Conservation (phyloP, 2,113 vertebrate species). For the Crotalus tigris region DNA sequence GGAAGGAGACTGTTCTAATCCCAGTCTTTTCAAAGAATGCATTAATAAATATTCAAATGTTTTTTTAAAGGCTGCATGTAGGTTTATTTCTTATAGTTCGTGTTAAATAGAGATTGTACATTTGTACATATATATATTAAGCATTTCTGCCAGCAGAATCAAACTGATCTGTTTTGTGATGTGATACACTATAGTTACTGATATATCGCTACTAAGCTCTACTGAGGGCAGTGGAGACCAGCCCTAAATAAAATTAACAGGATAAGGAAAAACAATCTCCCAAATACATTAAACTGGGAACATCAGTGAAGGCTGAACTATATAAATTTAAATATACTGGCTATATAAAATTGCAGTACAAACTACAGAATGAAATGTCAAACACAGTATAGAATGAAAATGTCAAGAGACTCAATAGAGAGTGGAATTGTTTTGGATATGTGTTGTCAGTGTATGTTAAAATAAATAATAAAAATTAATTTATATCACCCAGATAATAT, state of each 20-base stretch:
- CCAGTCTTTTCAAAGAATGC: constrained; percentile 47
- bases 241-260: constrained; percentile 8
- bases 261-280: constrained; percentile 5
- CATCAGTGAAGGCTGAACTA: neutral
- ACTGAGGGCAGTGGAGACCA: neutral
- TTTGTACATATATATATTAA: neutral
- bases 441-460: neutral
- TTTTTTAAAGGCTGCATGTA: constrained; percentile 31
- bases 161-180: neutral
- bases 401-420: neutral
- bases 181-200: neutral
- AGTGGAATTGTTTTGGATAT: neutral
- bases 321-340: neutral
- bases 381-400: neutral
- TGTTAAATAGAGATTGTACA: neutral
- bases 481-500: neutral
- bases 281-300: constrained; percentile 17
- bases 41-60: constrained; percentile 55
- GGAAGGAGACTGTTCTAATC: constrained; percentile 35
- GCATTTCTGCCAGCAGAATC: neutral
- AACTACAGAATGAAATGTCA: neutral
- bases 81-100: constrained; percentile 40
- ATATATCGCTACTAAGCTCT: constrained; percentile 2
- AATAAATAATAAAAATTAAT: neutral
- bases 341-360: neutral